Evolutionary conservation across 2,113 vertebrate species (phyloP).

Genomic region (Stomatorhinus ivindoensis): DNA sequence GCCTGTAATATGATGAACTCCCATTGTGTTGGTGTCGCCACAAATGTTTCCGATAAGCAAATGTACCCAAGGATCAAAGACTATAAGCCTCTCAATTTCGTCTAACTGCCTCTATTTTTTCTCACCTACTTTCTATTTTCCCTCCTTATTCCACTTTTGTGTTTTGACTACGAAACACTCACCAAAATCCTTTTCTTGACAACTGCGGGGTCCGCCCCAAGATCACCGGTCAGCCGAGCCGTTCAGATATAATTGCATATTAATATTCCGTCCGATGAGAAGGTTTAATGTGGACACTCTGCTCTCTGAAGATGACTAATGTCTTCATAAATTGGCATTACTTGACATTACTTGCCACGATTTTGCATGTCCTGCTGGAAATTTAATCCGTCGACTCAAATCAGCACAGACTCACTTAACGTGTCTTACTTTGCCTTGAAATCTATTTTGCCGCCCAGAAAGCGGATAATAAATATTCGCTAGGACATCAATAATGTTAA

Average conservation of each 20-base stretch:
- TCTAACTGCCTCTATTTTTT: constrained; percentile 45
- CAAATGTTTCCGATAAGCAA: constrained; percentile 68
- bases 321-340: constrained; percentile 32
- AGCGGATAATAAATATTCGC: not conserved
- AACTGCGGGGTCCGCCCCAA: constrained; percentile 30
- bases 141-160: constrained; percentile 13
- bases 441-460: not conserved
- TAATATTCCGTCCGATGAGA: constrained; percentile 28
- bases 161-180: constrained; percentile 21
- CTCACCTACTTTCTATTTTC: constrained; percentile 39
- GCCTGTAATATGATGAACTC: constrained; percentile 63
- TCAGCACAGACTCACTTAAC: not conserved
- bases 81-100: constrained; percentile 62
- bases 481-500: not conserved
- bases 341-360: constrained; percentile 22
- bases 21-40: constrained; percentile 63
- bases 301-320: constrained; percentile 31
- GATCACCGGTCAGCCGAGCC: constrained; percentile 33
- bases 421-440: not conserved
- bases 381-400: constrained; percentile 13
- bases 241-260: constrained; percentile 30
- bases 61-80: constrained; percentile 75
- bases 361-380: constrained; percentile 16
- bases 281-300: constrained; percentile 24
- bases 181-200: constrained; percentile 29